Evolutionary conservation across 1,140 invertebrate species (phyloP).

Genomic region (Adelges cooleyi): DNA sequence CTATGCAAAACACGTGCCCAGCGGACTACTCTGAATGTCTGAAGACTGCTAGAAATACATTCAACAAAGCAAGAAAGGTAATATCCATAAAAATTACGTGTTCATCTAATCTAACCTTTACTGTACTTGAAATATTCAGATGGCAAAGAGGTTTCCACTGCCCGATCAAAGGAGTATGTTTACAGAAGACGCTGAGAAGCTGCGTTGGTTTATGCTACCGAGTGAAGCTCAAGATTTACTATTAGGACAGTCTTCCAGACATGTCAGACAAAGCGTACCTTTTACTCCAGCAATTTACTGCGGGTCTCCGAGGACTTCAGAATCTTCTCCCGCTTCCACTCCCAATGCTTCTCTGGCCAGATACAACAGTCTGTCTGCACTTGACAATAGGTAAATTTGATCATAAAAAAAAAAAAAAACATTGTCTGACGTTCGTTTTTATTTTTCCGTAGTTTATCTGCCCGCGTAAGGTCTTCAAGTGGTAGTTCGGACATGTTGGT

Average conservation of each 20-base stretch:
- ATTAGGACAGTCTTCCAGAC: conserved; percentile 54
- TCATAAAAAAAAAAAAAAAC: no score
- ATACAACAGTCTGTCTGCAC: conserved; percentile 50
- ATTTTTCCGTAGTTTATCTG: conserved; percentile 32
- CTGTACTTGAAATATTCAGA: conserved; percentile 38
- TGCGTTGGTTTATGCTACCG: conserved; percentile 77
- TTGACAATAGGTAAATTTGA: conserved; percentile 32
- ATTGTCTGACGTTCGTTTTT: not conserved
- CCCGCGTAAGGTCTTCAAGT: conserved; percentile 37
- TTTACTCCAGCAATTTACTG: conserved; percentile 48
- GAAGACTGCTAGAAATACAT: conserved; percentile 63
- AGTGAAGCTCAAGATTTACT: conserved; percentile 61
- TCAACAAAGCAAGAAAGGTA: conserved; percentile 60
- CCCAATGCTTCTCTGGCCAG: conserved; percentile 35
- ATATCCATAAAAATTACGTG: conserved; percentile 16
- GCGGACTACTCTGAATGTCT: conserved; percentile 62
- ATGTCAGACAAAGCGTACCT: conserved; percentile 57
- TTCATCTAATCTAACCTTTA: no score
- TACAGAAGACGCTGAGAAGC: conserved; percentile 50
- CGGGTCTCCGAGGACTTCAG: conserved; percentile 34
- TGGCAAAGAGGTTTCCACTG: conserved; percentile 57
- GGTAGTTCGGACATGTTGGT: conserved; percentile 19
- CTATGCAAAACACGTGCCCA: conserved; percentile 54
- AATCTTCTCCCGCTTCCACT: conserved; percentile 39
- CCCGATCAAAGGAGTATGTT: conserved; percentile 60